phyloP scores from a whole-genome alignment of 2,797 vertebrate species.

The Galago senegalensis region DNA sequence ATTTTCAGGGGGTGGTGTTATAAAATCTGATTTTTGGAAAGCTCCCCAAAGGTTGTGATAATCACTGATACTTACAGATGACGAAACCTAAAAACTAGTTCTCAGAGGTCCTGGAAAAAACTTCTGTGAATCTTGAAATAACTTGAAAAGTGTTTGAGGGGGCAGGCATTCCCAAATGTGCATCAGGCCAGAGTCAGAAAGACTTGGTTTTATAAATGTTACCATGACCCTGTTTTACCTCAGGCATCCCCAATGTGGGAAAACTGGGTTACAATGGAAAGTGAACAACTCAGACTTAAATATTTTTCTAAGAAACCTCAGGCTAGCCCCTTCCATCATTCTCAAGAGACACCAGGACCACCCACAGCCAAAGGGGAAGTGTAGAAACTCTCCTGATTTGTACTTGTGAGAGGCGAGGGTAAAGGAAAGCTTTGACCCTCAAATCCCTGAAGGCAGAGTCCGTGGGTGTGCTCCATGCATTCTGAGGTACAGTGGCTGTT shows the following conservation, averaged over 20 bases:
- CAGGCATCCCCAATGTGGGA: not conserved
- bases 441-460: not conserved
- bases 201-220: not conserved
- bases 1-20: not conserved
- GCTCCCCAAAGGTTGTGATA: not conserved
- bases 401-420: not conserved
- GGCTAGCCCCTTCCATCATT: not conserved
- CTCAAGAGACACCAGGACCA: not conserved
- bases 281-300: not conserved
- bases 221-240: not conserved
- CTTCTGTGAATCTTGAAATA: constrained; percentile 10
- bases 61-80: constrained; percentile 41
- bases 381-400: not conserved
- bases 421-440: not conserved
- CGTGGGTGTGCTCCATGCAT: not conserved
- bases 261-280: not conserved
- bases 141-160: not conserved
- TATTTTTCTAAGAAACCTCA: constrained; percentile 7
- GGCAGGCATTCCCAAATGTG: not conserved
- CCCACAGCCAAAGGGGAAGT: not conserved
- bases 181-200: not conserved
- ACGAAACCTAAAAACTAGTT: constrained; percentile 11
- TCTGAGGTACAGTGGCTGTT: not conserved
- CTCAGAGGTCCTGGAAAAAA: constrained; percentile 31
- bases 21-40: constrained; percentile 30